Evolutionary conservation across 2,113 vertebrate species (phyloP).

Genomic region (Oceanodroma tethys): DNA sequence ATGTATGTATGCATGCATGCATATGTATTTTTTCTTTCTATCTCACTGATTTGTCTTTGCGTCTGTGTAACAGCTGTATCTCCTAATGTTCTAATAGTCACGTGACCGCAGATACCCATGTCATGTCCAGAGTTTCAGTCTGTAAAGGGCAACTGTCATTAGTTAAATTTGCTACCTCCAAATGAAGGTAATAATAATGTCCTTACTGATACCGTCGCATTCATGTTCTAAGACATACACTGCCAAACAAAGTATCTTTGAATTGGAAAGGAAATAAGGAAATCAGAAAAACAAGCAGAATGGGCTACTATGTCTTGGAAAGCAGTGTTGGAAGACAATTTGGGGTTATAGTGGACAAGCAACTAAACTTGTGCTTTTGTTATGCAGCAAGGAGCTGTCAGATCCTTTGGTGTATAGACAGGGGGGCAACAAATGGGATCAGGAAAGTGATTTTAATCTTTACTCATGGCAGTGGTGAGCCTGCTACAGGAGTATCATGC

Average conservation of each 20-base stretch:
- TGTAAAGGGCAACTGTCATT: neutral
- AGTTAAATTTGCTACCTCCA: neutral
- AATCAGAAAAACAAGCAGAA: neutral
- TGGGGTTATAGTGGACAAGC: neutral
- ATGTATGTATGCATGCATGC: neutral
- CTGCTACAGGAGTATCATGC: neutral
- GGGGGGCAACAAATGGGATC: neutral
- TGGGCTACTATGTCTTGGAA: neutral
- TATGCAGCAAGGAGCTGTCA: neutral
- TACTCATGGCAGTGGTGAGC: neutral
- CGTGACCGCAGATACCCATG: neutral
- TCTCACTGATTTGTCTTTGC: neutral
- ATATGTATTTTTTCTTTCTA: neutral
- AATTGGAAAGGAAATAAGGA: neutral
- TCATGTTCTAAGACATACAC: neutral
- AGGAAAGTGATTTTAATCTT: constrained; percentile 6
- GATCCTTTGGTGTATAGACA: neutral
- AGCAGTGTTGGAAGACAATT: neutral
- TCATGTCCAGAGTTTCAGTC: neutral
- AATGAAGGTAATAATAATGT: neutral
- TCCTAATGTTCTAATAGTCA: neutral
- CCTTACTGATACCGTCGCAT: neutral
- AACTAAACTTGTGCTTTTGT: neutral
- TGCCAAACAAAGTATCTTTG: neutral
- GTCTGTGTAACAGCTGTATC: neutral